phyloP scores from a whole-genome alignment of 2,888 invertebrate species.

The Anorthoa munda region DNA sequence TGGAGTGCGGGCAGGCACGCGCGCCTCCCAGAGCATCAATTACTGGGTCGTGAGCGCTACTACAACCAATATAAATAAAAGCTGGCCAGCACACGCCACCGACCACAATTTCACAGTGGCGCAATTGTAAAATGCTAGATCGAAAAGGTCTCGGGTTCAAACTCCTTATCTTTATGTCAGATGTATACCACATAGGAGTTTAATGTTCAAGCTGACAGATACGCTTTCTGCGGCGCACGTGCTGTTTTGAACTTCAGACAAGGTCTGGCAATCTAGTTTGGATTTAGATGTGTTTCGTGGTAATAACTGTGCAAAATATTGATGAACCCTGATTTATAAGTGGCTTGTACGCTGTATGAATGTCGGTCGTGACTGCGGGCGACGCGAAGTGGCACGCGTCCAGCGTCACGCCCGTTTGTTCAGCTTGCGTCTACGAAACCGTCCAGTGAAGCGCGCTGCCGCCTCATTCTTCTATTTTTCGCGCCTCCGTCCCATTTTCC shows the following conservation, averaged over 20 bases:
- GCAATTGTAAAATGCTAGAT: conserved; percentile 89
- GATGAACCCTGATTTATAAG: conserved; percentile 69
- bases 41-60: conserved; percentile 89
- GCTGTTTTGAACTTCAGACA: conserved; percentile 76
- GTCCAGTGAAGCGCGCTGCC: conserved; percentile 81
- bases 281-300: conserved; percentile 45
- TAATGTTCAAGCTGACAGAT: conserved; percentile 76
- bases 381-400: conserved; percentile 82
- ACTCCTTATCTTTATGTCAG: conserved; percentile 85
- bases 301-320: conserved; percentile 65
- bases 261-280: conserved; percentile 63
- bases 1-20: conserved; percentile 77
- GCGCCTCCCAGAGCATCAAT: conserved; percentile 86
- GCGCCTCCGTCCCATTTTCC: conserved; percentile 86
- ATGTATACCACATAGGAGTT: conserved; percentile 80
- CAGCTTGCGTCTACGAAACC: conserved; percentile 72
- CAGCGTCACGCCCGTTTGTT: conserved; percentile 74
- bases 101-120: conserved; percentile 86
- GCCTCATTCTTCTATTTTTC: conserved; percentile 85
- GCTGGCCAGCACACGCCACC: conserved; percentile 82
- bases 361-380: conserved; percentile 80
- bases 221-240: conserved; percentile 75
- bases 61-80: conserved; percentile 89
- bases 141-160: conserved; percentile 88
- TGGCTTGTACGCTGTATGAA: conserved; percentile 78